These are phyloP conservation scores for Atta cephalotes DNA, from an alignment of 1,140 invertebrate genomes.

Conservation along the genomic window DNA sequence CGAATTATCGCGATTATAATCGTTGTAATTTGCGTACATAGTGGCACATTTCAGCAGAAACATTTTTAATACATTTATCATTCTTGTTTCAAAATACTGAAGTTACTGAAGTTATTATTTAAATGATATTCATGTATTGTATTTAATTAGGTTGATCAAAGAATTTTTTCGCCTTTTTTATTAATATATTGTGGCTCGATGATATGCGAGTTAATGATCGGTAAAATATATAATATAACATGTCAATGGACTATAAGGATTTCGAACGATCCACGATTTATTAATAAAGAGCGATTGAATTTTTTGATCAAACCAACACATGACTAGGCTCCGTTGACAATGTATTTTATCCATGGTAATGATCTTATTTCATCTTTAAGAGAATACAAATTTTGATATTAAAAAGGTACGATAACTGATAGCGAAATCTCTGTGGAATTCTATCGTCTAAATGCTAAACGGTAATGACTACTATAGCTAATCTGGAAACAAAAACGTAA, in stretches of 20 bases:
- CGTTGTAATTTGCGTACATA: constrained; percentile 2
- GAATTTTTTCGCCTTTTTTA: not conserved
- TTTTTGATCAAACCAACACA: not conserved
- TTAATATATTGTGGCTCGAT: not conserved
- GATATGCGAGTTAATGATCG: not conserved
- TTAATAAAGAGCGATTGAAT: not conserved
- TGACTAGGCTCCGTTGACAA: not conserved
- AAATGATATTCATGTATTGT: not conserved
- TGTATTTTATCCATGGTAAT: not conserved
- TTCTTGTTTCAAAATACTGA: not conserved
- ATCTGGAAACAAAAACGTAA: not conserved
- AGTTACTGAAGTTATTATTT: not conserved
- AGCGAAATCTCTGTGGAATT: not conserved
- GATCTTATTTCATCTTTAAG: not conserved
- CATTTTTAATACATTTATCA: not conserved
- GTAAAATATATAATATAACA: not conserved
- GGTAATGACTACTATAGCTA: not conserved
- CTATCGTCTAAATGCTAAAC: not conserved
- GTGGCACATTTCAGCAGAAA: constrained; percentile 19
- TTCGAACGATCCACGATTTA: not conserved
- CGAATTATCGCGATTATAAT: constrained; percentile 57
- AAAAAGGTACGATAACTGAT: not conserved
- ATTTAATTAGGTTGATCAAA: constrained; percentile 11
- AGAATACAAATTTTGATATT: constrained; percentile 14
- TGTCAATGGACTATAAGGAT: not conserved